Percentiles rank a stretch among this genome's conserved stretches.
phyloP scores from a whole-genome alignment of 2,113 vertebrate genomes.

The Hipposideros armiger region DNA sequence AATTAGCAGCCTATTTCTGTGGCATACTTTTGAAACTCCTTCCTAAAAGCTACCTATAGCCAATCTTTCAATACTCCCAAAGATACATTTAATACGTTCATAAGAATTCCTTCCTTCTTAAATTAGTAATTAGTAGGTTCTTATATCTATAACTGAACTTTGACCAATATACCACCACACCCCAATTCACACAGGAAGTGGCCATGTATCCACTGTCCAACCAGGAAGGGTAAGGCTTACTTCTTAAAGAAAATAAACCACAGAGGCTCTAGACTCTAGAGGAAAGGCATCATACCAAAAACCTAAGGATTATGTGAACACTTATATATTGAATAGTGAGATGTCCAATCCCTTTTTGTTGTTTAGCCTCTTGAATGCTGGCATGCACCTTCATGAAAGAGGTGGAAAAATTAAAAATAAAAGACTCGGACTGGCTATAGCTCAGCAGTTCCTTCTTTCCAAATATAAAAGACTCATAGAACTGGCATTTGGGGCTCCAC shows the following conservation, averaged over 20 bases:
- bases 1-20: not conserved
- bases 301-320: not conserved
- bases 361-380: not conserved
- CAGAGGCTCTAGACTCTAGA: conserved; percentile 10
- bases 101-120: not conserved
- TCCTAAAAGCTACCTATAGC: not conserved
- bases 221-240: not conserved
- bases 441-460: too few species aligned
- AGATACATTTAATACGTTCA: too few species aligned
- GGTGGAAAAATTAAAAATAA: not conserved
- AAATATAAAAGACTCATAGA: not conserved
- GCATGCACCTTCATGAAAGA: not conserved
- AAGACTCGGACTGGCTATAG: not conserved
- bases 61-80: not conserved
- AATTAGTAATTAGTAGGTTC: not conserved
- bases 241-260: not conserved
- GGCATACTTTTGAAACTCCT: not conserved
- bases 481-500: not conserved
- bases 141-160: not conserved
- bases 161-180: not conserved
- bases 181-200: not conserved
- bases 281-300: not conserved
- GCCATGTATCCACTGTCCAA: not conserved
- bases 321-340: not conserved
- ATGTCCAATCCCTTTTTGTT: not conserved